Evolutionary conservation across 2,888 invertebrate genomes (phyloP).

Genomic region (Orthonevra nobilis): DNA sequence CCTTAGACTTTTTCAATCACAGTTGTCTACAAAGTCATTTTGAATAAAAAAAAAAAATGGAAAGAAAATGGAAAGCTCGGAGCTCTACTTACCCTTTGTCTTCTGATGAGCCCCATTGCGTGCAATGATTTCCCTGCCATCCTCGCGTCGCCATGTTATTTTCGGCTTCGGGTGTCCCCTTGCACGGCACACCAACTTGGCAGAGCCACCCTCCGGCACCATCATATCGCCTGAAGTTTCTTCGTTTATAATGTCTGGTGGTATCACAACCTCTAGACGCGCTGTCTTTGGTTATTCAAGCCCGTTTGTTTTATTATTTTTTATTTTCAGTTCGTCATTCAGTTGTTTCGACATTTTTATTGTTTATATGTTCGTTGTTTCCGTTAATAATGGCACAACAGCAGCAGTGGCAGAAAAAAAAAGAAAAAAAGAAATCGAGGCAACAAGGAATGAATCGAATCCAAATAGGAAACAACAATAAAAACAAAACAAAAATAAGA

Average conservation of each 20-base stretch:
- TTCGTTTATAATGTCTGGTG: constrained; percentile 93
- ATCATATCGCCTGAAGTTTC: constrained; percentile 96
- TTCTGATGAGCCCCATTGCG: constrained; percentile 87
- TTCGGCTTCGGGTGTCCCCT: constrained; percentile 91
- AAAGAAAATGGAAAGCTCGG: no score
- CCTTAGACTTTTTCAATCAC: no score
- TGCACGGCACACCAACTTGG: constrained; percentile 92
- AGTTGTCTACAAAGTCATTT: no score
- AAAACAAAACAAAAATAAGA: constrained; percentile 22
- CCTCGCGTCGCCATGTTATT: constrained; percentile 93
- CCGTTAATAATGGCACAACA: constrained; percentile 28
- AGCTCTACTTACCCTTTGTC: constrained; percentile 83
- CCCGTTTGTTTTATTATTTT: constrained; percentile 36
- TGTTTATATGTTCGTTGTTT: constrained; percentile 50
- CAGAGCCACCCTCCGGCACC: constrained; percentile 95
- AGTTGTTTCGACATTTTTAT: constrained; percentile 64
- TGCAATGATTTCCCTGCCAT: constrained; percentile 90
- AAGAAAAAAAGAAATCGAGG: constrained; percentile 18
- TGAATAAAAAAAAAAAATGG: no score
- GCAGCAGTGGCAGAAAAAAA: neutral
- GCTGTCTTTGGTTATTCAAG: constrained; percentile 84
- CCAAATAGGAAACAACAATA: constrained; percentile 39
- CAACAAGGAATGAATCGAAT: constrained; percentile 58
- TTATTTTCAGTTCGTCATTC: constrained; percentile 37
- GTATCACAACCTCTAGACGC: constrained; percentile 93